Evolutionary conservation across 2,113 vertebrate genomes (phyloP), one percentile per base, ranked within the genome.

Genomic region (Gymnocephalus cernua): DNA sequence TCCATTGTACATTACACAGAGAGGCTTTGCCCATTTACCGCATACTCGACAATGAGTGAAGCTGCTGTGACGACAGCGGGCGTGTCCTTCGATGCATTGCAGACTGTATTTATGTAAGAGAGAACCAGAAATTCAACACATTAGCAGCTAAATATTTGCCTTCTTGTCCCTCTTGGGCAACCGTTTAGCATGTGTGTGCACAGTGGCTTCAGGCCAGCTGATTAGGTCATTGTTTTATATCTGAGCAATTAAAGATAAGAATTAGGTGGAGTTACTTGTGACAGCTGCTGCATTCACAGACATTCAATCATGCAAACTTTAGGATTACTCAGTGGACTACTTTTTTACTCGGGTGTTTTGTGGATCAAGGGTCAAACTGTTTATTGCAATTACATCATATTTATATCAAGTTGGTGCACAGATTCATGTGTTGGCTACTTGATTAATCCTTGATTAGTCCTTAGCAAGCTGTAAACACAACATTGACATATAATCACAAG

Each of bases 1-100:
- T 19, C 81, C 64, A 86, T 86, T 92, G 89, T 91, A 16, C 50
- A 27, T n/a, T 91, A 14, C 54, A 27, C 29, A 7, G 38, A 68
- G 57, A 68, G 45, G 50, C 69, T 65, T 68, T 44, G 15, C 56
- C 66, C 68, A n/a, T 79, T 59, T 32, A 57, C 71, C 13, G 25
- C 25, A 63, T 67, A 45, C 45, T 59, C 15, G 4, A 86, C 88
- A 86, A 83, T 68, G 70, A 74, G 61, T 16, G 79, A 87, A 73
- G 73, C 73, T 15, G 68, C 61, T 25, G 71, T 86, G 87, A 86
- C 53, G 44, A 80, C 77, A 41, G 45, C 13, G 45, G 76, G 82
- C 7, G 67, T 8, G 61, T 59, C 72, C 69, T 19, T 41, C 10
- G 10, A 41, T 74, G 57, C 50, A 18, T 8, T 62, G 44, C 74